Evolutionary conservation across 2,888 invertebrate species (phyloP).

Genomic region (Spialia ferax): DNA sequence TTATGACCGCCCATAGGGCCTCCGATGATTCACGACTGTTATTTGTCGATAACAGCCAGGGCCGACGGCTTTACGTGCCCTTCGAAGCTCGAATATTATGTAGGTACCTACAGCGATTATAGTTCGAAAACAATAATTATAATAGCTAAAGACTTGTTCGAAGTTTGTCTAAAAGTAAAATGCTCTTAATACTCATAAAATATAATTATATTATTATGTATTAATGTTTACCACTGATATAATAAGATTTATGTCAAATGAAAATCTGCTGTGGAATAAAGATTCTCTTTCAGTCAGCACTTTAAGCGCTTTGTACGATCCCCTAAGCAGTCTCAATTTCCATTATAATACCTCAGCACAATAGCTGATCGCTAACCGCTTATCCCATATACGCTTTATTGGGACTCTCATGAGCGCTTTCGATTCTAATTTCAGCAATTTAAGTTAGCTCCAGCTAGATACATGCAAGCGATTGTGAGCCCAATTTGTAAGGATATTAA

Average conservation of each 20-base stretch:
- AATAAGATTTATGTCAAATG: not conserved
- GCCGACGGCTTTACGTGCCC: too few species aligned
- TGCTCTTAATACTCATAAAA: too few species aligned
- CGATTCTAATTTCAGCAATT: slow-evolving; percentile 58
- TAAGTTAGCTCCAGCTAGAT: not conserved
- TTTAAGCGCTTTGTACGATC: not conserved
- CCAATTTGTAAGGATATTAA: not conserved
- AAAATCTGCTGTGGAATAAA: not conserved
- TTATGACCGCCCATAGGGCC: too few species aligned
- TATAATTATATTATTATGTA: too few species aligned
- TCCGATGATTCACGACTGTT: too few species aligned
- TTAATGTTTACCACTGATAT: not conserved
- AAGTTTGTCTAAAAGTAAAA: too few species aligned
- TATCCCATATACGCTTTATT: slow-evolving; percentile 43
- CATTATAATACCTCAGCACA: slow-evolving; percentile 9
- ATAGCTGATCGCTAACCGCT: slow-evolving; percentile 33
- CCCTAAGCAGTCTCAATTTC: not conserved
- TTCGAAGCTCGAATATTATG: too few species aligned
- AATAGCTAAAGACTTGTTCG: too few species aligned
- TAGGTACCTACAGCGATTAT: too few species aligned
- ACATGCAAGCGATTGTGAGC: slow-evolving; percentile 26
- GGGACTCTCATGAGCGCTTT: slow-evolving; percentile 61
- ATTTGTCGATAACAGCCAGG: too few species aligned
- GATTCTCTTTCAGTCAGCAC: not conserved
- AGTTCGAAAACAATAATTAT: too few species aligned